These are phyloP conservation scores for Scarus forsteni DNA, from an alignment of 2,797 vertebrate genomes.

Conservation along the genomic window DNA sequence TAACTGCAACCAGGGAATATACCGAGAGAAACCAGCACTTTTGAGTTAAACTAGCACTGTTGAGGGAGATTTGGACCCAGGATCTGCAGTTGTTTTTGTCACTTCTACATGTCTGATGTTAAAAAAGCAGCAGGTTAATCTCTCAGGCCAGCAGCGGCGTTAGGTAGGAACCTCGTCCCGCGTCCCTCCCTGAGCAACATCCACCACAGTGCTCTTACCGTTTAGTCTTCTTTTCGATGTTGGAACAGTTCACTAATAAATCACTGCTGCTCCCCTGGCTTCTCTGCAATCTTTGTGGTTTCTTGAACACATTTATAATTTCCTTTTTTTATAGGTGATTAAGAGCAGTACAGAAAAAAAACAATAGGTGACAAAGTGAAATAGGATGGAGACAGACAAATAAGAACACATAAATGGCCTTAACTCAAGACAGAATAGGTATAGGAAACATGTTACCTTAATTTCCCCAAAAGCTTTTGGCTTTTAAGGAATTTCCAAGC, in stretches of 20 bases:
- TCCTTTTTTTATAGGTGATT: too few species aligned
- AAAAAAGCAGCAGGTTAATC: neutral
- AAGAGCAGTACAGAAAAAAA: too few species aligned
- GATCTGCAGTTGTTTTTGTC: neutral
- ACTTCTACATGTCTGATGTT: neutral
- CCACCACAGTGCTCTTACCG: conserved; percentile 77
- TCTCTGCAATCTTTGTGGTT: neutral
- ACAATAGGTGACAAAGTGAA: too few species aligned
- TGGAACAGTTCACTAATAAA: conserved; percentile 75
- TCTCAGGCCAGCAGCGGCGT: conserved; percentile 19
- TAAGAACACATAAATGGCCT: too few species aligned
- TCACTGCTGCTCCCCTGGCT: conserved; percentile 54
- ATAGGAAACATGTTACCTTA: too few species aligned
- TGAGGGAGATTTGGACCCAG: neutral
- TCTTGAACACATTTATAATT: conserved; percentile 1
- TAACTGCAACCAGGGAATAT: neutral
- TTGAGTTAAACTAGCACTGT: neutral
- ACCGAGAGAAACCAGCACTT: conserved; percentile 21
- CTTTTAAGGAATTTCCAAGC: too few species aligned
- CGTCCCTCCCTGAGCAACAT: conserved; percentile 9
- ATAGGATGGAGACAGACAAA: too few species aligned
- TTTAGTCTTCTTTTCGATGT: conserved; percentile 63
- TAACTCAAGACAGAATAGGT: too few species aligned
- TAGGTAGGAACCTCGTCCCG: conserved; percentile 16
- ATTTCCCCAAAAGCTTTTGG: too few species aligned